A percentile compares a stretch with the other conserved stretches of the same genome.
Evolutionary conservation across 1,140 invertebrate genomes (phyloP).

Genomic region (Chlorops oryzae): DNA sequence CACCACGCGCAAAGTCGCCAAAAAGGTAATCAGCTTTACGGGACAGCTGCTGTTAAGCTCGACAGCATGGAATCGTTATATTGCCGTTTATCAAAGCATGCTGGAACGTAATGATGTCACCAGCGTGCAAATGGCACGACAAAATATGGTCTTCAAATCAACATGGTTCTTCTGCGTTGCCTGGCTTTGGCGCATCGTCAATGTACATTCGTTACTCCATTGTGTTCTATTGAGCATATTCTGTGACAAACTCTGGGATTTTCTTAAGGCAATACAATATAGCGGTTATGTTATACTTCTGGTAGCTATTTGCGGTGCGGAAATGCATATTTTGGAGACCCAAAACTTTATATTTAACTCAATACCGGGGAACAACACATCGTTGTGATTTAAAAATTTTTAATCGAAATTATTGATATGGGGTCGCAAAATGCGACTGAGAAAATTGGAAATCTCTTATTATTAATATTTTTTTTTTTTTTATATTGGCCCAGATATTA

Average conservation of each 20-base stretch:
- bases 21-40: conserved; percentile 60
- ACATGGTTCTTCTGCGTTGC: conserved; percentile 66
- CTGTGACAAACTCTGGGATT: conserved; percentile 71
- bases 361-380: conserved; percentile 39
- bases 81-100: conserved; percentile 68
- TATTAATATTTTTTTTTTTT: too few relatives aligned
- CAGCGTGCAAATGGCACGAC: conserved; percentile 48
- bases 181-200: conserved; percentile 70
- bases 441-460: too few relatives aligned
- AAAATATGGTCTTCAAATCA: conserved; percentile 54
- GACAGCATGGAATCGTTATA: conserved; percentile 73
- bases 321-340: conserved; percentile 54
- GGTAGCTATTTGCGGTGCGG: conserved; percentile 54
- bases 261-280: conserved; percentile 60
- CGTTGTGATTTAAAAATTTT: conserved; percentile 39
- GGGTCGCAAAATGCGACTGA: too few relatives aligned
- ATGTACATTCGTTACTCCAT: conserved; percentile 73
- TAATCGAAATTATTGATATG: too few relatives aligned
- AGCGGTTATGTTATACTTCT: conserved; percentile 55
- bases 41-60: conserved; percentile 66
- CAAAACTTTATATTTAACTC: conserved; percentile 52
- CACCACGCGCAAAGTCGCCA: conserved; percentile 56
- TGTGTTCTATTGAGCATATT: conserved; percentile 70
- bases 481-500: too few relatives aligned
- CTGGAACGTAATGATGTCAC: conserved; percentile 58